phyloP scores from a whole-genome alignment of 2,113 vertebrate genomes.

The Myxocyprinus asiaticus region DNA sequence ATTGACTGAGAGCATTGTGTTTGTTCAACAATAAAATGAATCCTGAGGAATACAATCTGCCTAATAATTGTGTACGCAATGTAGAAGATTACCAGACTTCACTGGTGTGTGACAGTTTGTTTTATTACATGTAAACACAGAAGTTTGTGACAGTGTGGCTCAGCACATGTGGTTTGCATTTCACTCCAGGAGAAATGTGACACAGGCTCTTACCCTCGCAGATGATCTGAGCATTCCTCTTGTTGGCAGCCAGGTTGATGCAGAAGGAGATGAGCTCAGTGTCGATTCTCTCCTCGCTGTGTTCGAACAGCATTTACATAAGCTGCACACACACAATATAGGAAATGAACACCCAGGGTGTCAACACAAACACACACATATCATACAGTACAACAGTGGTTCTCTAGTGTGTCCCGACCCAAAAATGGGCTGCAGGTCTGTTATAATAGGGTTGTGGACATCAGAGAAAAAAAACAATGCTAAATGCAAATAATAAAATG shows the following conservation, averaged over 20 bases:
- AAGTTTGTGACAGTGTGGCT: not conserved
- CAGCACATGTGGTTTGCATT: not conserved
- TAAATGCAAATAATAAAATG: no score
- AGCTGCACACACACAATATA: slow-evolving; percentile 73
- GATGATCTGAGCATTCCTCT: slow-evolving; percentile 90
- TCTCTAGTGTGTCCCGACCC: no score
- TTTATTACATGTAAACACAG: not conserved
- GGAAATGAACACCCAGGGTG: not conserved
- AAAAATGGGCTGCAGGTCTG: no score
- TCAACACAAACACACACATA: not conserved
- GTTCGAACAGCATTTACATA: slow-evolving; percentile 91
- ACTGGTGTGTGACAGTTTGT: not conserved
- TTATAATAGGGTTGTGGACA: no score
- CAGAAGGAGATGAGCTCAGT: slow-evolving; percentile 93
- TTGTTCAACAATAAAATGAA: no score
- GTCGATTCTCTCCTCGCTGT: slow-evolving; percentile 82
- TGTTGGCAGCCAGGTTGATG: slow-evolving; percentile 96
- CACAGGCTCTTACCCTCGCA: slow-evolving; percentile 83
- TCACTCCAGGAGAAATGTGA: not conserved
- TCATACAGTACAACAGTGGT: not conserved
- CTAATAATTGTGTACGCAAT: no score
- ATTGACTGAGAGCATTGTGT: no score
- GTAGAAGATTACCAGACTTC: not conserved
- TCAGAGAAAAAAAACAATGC: no score
- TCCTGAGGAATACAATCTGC: no score